Percentiles rank a stretch among this genome's conserved stretches.
Evolutionary conservation across 1,140 invertebrate species (phyloP).

Genomic region (Lordiphosa stackelbergi): DNA sequence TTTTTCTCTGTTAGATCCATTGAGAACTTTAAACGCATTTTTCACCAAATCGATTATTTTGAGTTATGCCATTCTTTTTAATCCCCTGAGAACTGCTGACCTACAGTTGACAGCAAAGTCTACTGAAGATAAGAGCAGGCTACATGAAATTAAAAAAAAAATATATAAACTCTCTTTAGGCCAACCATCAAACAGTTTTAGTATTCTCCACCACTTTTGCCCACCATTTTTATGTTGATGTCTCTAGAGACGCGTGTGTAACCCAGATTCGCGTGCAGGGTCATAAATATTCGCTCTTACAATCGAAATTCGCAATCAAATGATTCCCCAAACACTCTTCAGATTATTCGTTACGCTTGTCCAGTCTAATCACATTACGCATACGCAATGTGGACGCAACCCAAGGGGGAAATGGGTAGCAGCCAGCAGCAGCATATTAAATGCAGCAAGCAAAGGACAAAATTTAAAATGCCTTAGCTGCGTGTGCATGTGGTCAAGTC

Average conservation of each 20-base stretch:
- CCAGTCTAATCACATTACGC: conserved; percentile 9
- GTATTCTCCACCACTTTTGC: not conserved
- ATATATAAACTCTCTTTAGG: too few relatives aligned
- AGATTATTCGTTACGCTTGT: not conserved
- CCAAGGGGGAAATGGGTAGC: too few relatives aligned
- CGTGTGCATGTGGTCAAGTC: conserved; percentile 9
- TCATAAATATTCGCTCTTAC: not conserved
- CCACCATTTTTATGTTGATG: not conserved
- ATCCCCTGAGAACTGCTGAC: too few relatives aligned
- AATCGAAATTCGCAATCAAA: conserved; percentile 7
- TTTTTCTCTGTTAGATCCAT: too few relatives aligned
- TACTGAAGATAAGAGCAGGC: too few relatives aligned
- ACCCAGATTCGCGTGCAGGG: not conserved
- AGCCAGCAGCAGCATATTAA: conserved; percentile 2
- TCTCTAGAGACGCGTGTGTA: not conserved
- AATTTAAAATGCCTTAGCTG: conserved; percentile 3
- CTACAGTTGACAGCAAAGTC: too few relatives aligned
- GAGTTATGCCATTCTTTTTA: too few relatives aligned
- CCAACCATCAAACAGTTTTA: too few relatives aligned
- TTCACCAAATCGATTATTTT: too few relatives aligned
- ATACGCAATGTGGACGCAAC: conserved; percentile 2
- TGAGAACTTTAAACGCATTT: too few relatives aligned
- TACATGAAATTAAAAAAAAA: too few relatives aligned
- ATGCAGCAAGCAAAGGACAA: not conserved
- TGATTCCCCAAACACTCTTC: conserved; percentile 9